Conservation (phyloP, 2,113 vertebrate genomes). For the Vireo altiloquus region DNA sequence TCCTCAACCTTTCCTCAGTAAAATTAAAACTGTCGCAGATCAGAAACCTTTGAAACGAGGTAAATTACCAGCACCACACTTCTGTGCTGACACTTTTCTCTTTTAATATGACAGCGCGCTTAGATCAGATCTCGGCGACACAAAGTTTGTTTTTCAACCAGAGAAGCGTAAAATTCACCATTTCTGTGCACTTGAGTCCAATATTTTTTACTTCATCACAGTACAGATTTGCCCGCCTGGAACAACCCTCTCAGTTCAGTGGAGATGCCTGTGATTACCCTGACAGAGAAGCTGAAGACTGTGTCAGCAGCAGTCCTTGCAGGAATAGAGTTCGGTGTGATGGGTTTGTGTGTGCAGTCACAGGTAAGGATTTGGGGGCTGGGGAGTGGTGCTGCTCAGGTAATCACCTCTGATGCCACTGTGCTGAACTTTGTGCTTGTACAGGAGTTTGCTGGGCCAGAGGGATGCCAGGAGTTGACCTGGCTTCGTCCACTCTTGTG, state of each 20-base stretch:
- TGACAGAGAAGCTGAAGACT: conserved; percentile 81
- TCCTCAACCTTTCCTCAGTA: background rate
- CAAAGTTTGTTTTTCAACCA: conserved; percentile 2
- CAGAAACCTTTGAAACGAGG: background rate
- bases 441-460: background rate
- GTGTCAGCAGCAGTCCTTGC: conserved; percentile 73
- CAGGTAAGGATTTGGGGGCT: conserved; percentile 71
- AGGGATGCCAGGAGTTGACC: background rate
- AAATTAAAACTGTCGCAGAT: background rate
- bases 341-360: conserved; percentile 82
- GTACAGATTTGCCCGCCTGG: conserved; percentile 82
- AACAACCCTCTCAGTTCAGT: conserved; percentile 82
- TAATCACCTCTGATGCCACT: background rate
- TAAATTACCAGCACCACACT: background rate
- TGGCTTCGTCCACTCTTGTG: background rate
- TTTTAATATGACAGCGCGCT: background rate
- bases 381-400: background rate
- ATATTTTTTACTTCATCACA: conserved; percentile 58
- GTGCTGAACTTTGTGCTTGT: background rate
- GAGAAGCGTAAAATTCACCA: background rate
- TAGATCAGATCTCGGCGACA: background rate
- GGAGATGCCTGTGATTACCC: conserved; percentile 78
- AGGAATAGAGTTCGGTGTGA: conserved; percentile 80
- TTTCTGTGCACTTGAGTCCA: background rate
- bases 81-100: background rate